Evolutionary conservation across 2,888 invertebrate genomes (phyloP).

Genomic region (Plutella xylostella): DNA sequence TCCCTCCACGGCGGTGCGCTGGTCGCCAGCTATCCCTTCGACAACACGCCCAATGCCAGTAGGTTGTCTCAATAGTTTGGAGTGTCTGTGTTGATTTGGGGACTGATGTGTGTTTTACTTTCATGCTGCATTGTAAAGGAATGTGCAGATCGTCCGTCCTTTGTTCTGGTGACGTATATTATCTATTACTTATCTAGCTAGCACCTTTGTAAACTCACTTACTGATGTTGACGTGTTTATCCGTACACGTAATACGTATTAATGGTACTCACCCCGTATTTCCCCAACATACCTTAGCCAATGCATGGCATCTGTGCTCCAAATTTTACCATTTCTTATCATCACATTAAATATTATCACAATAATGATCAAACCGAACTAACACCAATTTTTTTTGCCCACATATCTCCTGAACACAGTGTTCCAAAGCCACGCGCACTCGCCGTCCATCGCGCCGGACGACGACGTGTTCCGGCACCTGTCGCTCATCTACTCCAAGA

Average conservation of each 20-base stretch:
- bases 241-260: too few relatives aligned
- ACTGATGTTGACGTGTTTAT: too few relatives aligned
- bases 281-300: too few relatives aligned
- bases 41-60: constrained; percentile 95
- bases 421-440: constrained; percentile 86
- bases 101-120: constrained; percentile 29
- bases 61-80: constrained; percentile 45
- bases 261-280: too few relatives aligned
- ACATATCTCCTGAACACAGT: constrained; percentile 78
- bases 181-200: too few relatives aligned
- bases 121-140: constrained; percentile 65
- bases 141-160: constrained; percentile 80
- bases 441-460: constrained; percentile 89
- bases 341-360: too few relatives aligned
- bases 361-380: too few relatives aligned
- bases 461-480: constrained; percentile 92
- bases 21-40: constrained; percentile 97
- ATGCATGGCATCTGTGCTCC: too few relatives aligned
- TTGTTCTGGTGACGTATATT: constrained; percentile 75
- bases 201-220: too few relatives aligned
- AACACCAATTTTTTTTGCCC: constrained; percentile 24
- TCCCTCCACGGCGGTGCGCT: constrained; percentile 95
- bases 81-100: constrained; percentile 7
- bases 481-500: constrained; percentile 85
- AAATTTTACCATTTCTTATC: too few relatives aligned